These are phyloP conservation scores for Amblyjoppa fuscipennis DNA, from an alignment of 2,888 invertebrate species.

Conservation along the genomic window DNA sequence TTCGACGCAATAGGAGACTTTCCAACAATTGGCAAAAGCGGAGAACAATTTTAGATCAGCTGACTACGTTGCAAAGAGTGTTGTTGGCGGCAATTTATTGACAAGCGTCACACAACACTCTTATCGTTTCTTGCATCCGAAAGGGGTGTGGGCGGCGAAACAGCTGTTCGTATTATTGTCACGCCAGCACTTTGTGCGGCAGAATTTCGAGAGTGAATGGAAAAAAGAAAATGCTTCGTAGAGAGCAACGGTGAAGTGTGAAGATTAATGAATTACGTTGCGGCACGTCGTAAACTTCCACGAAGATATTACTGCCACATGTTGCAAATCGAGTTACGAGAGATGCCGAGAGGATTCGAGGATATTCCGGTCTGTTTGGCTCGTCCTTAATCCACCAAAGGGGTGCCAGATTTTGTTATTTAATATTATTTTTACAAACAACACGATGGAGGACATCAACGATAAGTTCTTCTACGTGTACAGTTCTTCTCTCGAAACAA, in stretches of 20 bases:
- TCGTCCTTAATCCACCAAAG: neutral
- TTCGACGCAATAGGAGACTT: neutral
- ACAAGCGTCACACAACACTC: neutral
- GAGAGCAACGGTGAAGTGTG: neutral
- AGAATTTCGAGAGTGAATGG: neutral
- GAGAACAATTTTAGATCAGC: neutral
- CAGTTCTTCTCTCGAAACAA: conserved; percentile 95
- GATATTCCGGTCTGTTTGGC: neutral
- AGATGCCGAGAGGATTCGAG: neutral
- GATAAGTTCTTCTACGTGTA: conserved; percentile 95
- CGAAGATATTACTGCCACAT: neutral
- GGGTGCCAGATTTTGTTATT: neutral
- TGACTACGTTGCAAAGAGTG: neutral
- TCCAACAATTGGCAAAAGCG: neutral
- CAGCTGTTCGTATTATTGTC: neutral
- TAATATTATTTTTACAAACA: neutral
- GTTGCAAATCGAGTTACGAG: neutral
- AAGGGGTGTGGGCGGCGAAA: too few species aligned
- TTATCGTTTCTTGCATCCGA: neutral
- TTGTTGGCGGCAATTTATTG: neutral
- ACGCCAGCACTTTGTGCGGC: neutral
- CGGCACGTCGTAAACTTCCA: neutral
- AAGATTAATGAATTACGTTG: neutral
- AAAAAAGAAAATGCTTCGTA: neutral
- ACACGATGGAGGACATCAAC: conserved; percentile 90